Percentiles rank a stretch among this genome's conserved stretches.
These are phyloP conservation scores for Drosophila imparisetae DNA, from an alignment of 2,888 invertebrate species.

Conservation along the genomic window DNA sequence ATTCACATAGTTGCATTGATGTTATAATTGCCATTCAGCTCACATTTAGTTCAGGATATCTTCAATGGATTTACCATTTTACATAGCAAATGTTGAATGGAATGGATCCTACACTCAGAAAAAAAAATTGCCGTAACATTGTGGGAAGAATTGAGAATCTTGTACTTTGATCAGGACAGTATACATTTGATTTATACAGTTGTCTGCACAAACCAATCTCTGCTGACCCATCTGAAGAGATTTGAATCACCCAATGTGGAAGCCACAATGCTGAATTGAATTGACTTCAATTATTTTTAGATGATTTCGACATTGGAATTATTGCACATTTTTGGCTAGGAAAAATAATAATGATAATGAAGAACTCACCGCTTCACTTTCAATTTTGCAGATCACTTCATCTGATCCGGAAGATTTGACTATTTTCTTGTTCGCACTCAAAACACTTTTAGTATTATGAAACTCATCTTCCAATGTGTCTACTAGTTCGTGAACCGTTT, in stretches of 20 bases:
- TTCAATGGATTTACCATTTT: neutral
- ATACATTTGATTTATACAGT: neutral
- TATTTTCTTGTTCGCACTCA: neutral
- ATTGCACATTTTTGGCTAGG: neutral
- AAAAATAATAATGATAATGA: neutral
- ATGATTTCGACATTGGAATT: neutral
- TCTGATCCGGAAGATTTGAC: neutral
- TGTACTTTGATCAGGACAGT: accelerated
- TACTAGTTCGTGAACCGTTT: constrained; percentile 21
- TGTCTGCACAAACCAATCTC: neutral
- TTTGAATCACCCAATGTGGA: neutral
- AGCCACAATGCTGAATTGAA: neutral
- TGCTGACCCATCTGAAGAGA: neutral
- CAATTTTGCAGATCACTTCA: no score
- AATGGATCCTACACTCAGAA: neutral
- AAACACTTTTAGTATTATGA: neutral
- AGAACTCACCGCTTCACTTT: constrained; percentile 22
- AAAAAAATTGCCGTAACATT: neutral
- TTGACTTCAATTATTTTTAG: neutral
- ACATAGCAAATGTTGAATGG: neutral
- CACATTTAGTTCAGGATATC: neutral
- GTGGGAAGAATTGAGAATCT: neutral
- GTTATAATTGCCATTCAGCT: neutral
- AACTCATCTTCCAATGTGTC: neutral
- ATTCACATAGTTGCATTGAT: neutral